Evolutionary conservation across 2,113 vertebrate genomes (phyloP).

Genomic region (Plecturocebus donacophilus): DNA sequence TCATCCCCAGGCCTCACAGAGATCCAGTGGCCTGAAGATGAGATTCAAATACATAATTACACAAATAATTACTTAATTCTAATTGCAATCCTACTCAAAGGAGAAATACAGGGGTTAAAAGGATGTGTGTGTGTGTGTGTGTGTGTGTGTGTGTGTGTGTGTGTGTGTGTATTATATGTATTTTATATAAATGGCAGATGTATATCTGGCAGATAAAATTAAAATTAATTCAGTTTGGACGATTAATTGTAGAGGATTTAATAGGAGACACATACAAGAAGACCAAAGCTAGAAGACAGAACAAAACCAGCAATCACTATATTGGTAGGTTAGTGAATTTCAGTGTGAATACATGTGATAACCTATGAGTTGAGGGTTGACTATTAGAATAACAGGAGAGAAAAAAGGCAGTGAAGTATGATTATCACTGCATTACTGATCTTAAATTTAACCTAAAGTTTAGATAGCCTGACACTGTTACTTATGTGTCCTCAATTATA

Average conservation of each 20-base stretch:
- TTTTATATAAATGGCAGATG: too few relatives aligned
- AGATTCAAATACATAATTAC: neutral
- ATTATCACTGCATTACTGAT: neutral
- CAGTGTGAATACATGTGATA: neutral
- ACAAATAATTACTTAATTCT: neutral
- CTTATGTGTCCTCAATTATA: neutral
- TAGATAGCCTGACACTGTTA: neutral
- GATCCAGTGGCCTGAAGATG: neutral
- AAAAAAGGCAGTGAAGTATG: neutral
- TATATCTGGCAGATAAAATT: neutral
- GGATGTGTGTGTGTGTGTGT: neutral
- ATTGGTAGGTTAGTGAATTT: neutral
- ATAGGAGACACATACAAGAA: neutral
- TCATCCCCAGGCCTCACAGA: neutral
- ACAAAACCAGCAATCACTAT: neutral
- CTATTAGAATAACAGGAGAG: neutral
- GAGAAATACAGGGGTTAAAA: neutral
- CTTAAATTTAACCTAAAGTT: neutral
- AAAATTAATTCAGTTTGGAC: neutral
- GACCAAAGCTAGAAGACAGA: neutral
- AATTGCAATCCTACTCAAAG: neutral
- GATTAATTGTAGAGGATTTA: neutral
- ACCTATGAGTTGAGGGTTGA: neutral
- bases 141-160: too few relatives aligned
- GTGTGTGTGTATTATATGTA: too few relatives aligned